Conservation (phyloP, 2,797 vertebrate genomes). For the Fratercula arctica region DNA sequence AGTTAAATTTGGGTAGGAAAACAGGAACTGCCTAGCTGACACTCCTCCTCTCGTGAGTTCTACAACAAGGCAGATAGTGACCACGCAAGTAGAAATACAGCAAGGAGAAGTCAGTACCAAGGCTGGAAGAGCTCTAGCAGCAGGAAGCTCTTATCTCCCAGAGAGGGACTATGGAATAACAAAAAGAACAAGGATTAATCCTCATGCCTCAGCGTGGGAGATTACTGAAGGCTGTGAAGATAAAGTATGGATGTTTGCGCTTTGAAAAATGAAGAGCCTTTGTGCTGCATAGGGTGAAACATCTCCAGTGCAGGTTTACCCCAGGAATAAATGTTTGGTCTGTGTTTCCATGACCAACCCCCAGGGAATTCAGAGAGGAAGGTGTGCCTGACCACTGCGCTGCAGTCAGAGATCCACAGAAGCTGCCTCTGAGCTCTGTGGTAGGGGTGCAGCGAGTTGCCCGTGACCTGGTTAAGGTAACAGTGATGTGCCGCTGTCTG, state of each 20-base stretch:
- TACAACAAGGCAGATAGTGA: not conserved
- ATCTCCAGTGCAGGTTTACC: not conserved
- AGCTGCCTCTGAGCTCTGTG: not conserved
- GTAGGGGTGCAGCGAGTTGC: not conserved
- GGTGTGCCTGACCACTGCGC: not conserved
- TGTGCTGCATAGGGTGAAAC: not conserved
- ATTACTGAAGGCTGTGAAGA: slow-evolving; percentile 24
- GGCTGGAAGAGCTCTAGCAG: not conserved
- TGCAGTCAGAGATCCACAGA: not conserved
- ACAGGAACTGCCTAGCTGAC: not conserved
- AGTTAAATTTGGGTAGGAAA: not conserved
- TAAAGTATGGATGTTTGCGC: slow-evolving; percentile 14
- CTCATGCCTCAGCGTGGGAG: not conserved
- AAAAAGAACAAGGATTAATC: not conserved
- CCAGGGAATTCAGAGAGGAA: not conserved
- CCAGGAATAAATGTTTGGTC: not conserved
- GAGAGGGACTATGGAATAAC: not conserved
- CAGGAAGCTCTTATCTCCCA: slow-evolving; percentile 27
- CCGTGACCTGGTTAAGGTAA: not conserved
- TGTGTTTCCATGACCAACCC: not conserved
- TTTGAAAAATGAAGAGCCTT: slow-evolving; percentile 7
- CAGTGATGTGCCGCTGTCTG: not conserved
- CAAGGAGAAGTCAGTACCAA: not conserved
- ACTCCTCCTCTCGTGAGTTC: not conserved
- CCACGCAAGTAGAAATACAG: slow-evolving; percentile 1